These are phyloP conservation scores for Colletes gigas DNA, from an alignment of 1,140 invertebrate species.

Conservation along the genomic window DNA sequence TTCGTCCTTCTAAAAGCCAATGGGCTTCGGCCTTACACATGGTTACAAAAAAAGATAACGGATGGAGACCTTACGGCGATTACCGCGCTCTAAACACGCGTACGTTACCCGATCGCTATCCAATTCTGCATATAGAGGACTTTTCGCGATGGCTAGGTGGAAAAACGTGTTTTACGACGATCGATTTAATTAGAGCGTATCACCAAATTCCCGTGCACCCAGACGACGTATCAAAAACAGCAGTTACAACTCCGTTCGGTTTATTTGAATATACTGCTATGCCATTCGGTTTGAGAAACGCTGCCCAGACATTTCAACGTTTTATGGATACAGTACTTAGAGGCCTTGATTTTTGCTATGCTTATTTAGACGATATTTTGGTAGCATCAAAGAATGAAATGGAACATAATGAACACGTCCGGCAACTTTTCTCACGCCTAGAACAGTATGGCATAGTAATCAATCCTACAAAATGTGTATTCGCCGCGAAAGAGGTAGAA, in stretches of 20 bases:
- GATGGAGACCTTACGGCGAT: neutral
- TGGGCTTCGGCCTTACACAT: slow-evolving; percentile 1
- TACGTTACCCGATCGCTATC: neutral
- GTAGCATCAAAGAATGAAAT: neutral
- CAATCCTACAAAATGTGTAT: too few relatives aligned
- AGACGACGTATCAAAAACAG: neutral
- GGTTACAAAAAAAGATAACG: neutral
- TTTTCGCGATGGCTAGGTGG: neutral
- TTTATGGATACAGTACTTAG: neutral
- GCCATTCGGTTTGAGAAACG: slow-evolving; percentile 5
- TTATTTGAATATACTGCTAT: slow-evolving; percentile 5
- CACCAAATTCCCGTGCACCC: neutral
- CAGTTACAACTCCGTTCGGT: neutral
- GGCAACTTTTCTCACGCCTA: neutral
- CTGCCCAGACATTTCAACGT: slow-evolving; percentile 3
- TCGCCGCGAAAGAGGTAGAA: neutral
- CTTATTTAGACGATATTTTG: neutral
- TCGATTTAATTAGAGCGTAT: neutral
- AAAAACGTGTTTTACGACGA: neutral
- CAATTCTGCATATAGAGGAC: neutral
- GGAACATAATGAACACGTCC: neutral
- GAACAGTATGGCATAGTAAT: too few relatives aligned
- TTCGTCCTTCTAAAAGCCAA: neutral
- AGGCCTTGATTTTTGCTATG: neutral
- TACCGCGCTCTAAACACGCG: neutral